Evolutionary conservation across 2,888 invertebrate genomes (phyloP).

Genomic region (Nemapogon koenigi): DNA sequence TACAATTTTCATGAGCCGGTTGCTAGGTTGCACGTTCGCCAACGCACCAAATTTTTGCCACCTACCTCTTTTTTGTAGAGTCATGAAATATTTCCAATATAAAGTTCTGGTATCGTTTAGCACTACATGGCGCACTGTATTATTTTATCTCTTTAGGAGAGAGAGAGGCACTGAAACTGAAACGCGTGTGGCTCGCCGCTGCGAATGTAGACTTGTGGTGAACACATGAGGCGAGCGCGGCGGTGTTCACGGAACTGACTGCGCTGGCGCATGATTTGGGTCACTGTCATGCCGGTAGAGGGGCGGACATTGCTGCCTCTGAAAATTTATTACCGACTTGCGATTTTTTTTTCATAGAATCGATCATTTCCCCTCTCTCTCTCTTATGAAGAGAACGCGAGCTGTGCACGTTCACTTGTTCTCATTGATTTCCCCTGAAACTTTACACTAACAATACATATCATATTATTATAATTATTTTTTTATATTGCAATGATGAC

Average conservation of each 20-base stretch:
- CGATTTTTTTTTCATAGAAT: constrained; percentile 51
- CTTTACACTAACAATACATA: no score
- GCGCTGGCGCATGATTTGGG: constrained; percentile 61
- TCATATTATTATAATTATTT: no score
- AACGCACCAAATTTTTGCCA: constrained; percentile 23
- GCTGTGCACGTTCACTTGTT: no score
- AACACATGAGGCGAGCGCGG: constrained; percentile 34
- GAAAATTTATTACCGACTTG: constrained; percentile 53
- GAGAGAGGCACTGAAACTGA: no score
- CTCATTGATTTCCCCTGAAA: no score
- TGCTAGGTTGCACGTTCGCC: constrained; percentile 20
- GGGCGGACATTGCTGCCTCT: constrained; percentile 48
- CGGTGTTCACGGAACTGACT: constrained; percentile 45
- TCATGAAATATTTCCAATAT: constrained; percentile 12
- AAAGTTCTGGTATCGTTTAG: constrained; percentile 30
- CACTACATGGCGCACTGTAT: constrained; percentile 47
- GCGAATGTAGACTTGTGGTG: no score
- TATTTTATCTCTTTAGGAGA: constrained; percentile 37
- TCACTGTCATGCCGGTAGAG: constrained; percentile 55
- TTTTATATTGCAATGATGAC: no score
- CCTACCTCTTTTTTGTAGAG: constrained; percentile 28
- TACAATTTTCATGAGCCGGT: no score
- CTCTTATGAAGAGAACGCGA: no score
- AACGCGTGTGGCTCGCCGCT: no score
- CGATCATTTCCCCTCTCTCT: constrained; percentile 51